Base-by-base conservation (phyloP, 2,888 invertebrate species). In the Archips crataeganus region DNA sequence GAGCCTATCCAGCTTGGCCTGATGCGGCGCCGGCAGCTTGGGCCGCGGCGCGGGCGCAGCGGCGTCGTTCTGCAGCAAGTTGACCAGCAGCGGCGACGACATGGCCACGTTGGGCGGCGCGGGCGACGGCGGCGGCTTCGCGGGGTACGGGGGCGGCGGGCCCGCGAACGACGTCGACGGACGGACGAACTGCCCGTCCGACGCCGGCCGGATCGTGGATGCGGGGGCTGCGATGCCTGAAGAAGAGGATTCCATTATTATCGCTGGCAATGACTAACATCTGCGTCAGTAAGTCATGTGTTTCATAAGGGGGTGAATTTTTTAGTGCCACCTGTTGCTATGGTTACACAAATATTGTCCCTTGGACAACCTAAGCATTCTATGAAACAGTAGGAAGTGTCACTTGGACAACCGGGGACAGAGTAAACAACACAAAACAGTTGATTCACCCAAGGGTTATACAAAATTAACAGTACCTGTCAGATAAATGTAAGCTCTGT, bases 1-100 rank as follows among this genome's bases (percentile, higher is more conserved):
- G 23, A 92, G 82, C 68, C 92, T 79, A 65, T 93, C 94, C 71
- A 93, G 79, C 79, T 93, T 92, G 3, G 91, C 89, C 0, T 91
- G 91, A 76, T 90, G 90, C 72, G 91, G 90, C 60, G 83, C 78
- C 3, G 85, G 82, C 51, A 85, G 87, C 77, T 88, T 90, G 78
- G 88, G 76, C 71, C 90, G 77, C 9, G 90, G 90, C 77, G 90
- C 88, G 47, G 89, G 94, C 76, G 95, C 82, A 54, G 85, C 83
- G 64, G 95, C 97, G 84, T 98, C 98, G 85, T 98, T 98, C 93
- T 99, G 98, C 81, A 99, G 94, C 79, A 99, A 93, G 90, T 99
- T 99, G 47, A 99, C 99, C 78, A 99, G 95, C 79, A 99, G 93
- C 34, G 99, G 99, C 85, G 98, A 98, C 78, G 96, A 98, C 89